Conservation (phyloP, 2,113 vertebrate genomes). For the Hypanus sabinus region DNA sequence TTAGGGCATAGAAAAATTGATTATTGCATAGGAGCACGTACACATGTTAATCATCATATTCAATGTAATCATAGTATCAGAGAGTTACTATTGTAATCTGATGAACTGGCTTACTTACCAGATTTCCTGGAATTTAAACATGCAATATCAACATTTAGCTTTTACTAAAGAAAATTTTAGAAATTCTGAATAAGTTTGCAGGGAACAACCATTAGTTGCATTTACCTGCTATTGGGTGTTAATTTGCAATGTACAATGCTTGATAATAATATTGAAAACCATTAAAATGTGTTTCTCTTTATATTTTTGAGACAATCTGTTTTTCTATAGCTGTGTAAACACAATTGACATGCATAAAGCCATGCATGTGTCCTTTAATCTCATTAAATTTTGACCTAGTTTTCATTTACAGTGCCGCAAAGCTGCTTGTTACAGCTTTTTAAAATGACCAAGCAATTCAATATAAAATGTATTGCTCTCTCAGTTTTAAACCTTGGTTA, state of each 20-base stretch:
- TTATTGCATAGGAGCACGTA: too few relatives aligned
- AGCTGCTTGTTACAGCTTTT: neutral
- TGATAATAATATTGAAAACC: neutral
- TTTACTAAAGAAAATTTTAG: neutral
- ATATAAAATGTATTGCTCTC: neutral
- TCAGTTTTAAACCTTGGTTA: neutral
- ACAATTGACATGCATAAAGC: neutral
- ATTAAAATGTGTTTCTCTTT: neutral
- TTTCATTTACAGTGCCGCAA: neutral
- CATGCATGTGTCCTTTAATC: slow-evolving; percentile 15
- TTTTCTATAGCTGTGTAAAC: neutral
- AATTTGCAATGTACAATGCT: neutral
- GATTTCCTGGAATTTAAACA: neutral
- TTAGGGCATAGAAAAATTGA: neutral
- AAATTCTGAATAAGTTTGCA: neutral
- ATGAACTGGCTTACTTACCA: neutral
- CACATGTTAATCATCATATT: too few relatives aligned
- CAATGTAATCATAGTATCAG: neutral
- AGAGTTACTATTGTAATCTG: neutral
- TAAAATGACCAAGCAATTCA: slow-evolving; percentile 22
- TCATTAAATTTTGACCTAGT: slow-evolving; percentile 5
- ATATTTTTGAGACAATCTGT: neutral
- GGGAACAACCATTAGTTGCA: neutral
- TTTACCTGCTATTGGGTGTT: neutral
- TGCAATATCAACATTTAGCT: neutral